These are phyloP conservation scores for Trinorchestia longiramus DNA, from an alignment of 1,140 invertebrate species.

Conservation along the genomic window DNA sequence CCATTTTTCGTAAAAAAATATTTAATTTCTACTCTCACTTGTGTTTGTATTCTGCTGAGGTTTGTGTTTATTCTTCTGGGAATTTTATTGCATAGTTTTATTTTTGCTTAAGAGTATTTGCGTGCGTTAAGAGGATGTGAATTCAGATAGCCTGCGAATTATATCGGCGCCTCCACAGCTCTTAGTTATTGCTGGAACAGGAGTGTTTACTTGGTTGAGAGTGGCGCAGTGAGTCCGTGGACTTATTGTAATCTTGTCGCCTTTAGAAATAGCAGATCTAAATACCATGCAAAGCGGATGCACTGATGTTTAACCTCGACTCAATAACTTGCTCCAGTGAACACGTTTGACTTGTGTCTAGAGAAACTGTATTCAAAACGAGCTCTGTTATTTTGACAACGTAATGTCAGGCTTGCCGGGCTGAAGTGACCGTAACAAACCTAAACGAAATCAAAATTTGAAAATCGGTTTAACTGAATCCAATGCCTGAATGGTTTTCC, in stretches of 20 bases:
- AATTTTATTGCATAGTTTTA: neutral
- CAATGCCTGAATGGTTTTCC: neutral
- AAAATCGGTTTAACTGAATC: neutral
- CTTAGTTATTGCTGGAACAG: neutral
- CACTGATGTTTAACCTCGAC: neutral
- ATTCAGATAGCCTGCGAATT: neutral
- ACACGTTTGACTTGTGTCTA: neutral
- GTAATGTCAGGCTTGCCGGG: neutral
- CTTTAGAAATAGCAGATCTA: neutral
- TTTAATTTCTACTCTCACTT: neutral
- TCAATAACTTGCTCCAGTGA: neutral
- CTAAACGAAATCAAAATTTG: neutral
- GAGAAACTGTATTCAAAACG: neutral
- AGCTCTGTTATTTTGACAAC: neutral
- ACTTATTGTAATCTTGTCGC: neutral
- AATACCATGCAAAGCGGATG: neutral
- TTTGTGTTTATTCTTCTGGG: neutral
- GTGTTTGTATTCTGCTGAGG: neutral
- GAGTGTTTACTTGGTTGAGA: neutral
- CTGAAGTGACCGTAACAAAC: neutral
- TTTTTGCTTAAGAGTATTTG: neutral
- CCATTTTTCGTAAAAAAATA: neutral
- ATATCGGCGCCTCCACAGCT: neutral
- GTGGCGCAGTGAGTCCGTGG: neutral
- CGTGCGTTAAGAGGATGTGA: neutral